A percentile compares a stretch with the other conserved stretches of the same genome.
Conservation (phyloP, 2,797 vertebrate genomes). For the Argyrosomus regius region DNA sequence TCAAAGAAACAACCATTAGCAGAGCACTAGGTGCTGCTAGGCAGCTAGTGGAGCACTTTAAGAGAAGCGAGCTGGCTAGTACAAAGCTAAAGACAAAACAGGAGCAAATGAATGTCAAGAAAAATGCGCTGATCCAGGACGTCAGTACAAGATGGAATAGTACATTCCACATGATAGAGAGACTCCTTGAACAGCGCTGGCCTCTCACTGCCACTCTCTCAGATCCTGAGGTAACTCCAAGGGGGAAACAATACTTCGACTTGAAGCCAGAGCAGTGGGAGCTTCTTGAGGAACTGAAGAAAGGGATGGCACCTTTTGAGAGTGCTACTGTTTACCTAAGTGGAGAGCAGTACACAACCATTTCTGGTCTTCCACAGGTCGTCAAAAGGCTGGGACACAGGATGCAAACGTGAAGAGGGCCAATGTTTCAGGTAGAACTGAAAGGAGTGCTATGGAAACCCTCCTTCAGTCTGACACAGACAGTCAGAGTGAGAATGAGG, state of each 20-base stretch:
- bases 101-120: too few relatives aligned
- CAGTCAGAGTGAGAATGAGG: conserved; percentile 3
- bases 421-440: background rate
- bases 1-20: too few relatives aligned
- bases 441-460: background rate
- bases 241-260: too few relatives aligned
- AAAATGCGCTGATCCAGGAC: background rate
- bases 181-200: background rate
- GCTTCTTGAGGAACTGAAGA: background rate
- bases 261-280: too few relatives aligned
- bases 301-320: background rate
- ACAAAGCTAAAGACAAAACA: too few relatives aligned
- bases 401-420: background rate
- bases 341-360: conserved; percentile 1
- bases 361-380: background rate
- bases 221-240: too few relatives aligned
- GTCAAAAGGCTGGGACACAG: background rate
- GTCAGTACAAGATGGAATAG: background rate
- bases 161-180: background rate
- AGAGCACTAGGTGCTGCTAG: too few relatives aligned
- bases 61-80: too few relatives aligned
- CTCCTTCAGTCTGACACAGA: conserved; percentile 10
- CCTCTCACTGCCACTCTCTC: too few relatives aligned
- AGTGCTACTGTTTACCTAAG: background rate
- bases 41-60: too few relatives aligned